Evolutionary conservation across 1,140 invertebrate species (phyloP), one percentile per base, ranked within the genome.

Genomic region (Eurosta solidaginis): DNA sequence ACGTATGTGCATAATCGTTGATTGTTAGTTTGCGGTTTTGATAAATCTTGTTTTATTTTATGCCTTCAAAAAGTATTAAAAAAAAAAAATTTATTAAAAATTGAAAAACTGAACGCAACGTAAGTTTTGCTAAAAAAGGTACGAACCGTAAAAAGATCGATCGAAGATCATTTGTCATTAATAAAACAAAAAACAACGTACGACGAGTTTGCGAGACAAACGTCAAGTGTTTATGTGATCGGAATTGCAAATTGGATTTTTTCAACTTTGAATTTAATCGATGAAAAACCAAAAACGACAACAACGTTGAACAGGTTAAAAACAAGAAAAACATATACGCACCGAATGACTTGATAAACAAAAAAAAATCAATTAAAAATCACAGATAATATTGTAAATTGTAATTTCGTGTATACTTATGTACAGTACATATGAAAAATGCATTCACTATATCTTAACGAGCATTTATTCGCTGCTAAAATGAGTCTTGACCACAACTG

Each of bases 401-500:
- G 59, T 40, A 68, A 68, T 27, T 40, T 68, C 59, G 59, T 68
- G 59, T 68, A 68, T 40, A n/a, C 50, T 10, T 25, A 25, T 6
- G 33, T 40, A 33, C 59, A 33, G 22, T 20, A 68, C 40, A 68
- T 33, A 47, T 75, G 42, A 54, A 78, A 29, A 63, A 78, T 78
- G 78, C 78, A 76, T 52, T 78, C 78, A 76, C 76, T 74, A 50
- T 76, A 78, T 81, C 82, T 86, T 68, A 81, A 85, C 36, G 84
- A 86, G 83, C 84, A 86, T 81, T 82, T 86, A 52, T 84, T 86
- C 81, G 81, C 83, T 79, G 84, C 84, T 80, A 83, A 86, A 82
- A 77, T 81, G n/a, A 68, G 74, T 74, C 74, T 75, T 50, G 74
- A 68, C 59, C 59, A 68, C 59, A 68, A 10, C 59, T 40, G 25